Evolutionary conservation across 1,140 invertebrate genomes (phyloP), one percentile per base, ranked within the genome.

Genomic region (Aethina tumida): DNA sequence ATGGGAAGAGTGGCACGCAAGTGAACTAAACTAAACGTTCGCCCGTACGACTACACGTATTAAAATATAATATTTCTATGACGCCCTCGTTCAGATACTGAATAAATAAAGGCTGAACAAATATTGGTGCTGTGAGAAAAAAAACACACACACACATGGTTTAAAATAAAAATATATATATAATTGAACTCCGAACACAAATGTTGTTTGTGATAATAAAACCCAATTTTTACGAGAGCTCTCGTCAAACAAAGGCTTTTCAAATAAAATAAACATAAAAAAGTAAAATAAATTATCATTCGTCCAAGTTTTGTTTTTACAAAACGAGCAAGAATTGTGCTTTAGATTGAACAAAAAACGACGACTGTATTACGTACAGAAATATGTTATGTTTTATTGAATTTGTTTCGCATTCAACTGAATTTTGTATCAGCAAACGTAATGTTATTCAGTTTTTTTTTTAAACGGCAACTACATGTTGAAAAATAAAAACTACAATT

Each of bases 251-350:
- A 56, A 54, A 55, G 47, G 49, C 50, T 46, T 46, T 49, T 38
- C 41, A 45, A 52, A 52, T 51, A 52, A 50, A 49, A 54, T 50
- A 53, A 47, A 49, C 47, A 49, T 49, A 51, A 55, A 51, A 55
- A 53, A 55, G 48, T 48, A 49, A 55, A 55, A 53, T 50, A 53
- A 55, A 55, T 55, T 53, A 55, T 53, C 47, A 36, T 47, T 36
- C 41, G 46, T 47, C 45, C 45, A 51, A 53, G 45, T 55, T 52
- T 47, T 51, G 45, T 52, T 53, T 55, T 53, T 44, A 44, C n/a
- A 45, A 49, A 45, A 36, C 38, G 36, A 47, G 36, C 43, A 41
- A 45, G 43, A 45, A 45, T 30, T 41, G 37, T 41, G 29, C 37
- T 45, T 45, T 45, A 45, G 43, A 45, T 45, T 45, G 43, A 39